phyloP scores from a whole-genome alignment of 1,140 invertebrate genomes.

The Scaptomyza montana region DNA sequence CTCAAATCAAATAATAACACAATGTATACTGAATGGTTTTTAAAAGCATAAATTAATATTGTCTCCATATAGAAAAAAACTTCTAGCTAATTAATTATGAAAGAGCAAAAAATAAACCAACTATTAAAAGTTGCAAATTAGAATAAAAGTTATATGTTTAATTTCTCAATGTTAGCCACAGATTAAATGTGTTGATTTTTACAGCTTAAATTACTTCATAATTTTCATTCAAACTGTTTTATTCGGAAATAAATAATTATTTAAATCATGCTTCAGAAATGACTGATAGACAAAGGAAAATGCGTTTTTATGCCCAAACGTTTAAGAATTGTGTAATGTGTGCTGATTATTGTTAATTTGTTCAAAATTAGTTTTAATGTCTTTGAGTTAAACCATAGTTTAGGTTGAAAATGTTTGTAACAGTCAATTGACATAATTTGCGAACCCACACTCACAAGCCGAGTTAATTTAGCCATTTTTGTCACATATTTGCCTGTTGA shows the following conservation, averaged over 20 bases:
- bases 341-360: too few species aligned
- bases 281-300: conserved; percentile 53
- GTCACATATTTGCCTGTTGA: too few species aligned
- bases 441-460: too few species aligned
- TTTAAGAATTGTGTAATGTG: neutral
- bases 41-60: neutral
- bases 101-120: neutral
- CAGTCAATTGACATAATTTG: too few species aligned
- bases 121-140: neutral
- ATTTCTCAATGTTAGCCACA: too few species aligned
- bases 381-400: too few species aligned
- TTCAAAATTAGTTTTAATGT: too few species aligned
- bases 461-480: too few species aligned
- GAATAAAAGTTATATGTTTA: neutral
- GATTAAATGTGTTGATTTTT: neutral
- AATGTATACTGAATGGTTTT: neutral
- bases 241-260: conserved; percentile 41
- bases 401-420: too few species aligned
- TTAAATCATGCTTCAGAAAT: conserved; percentile 51
- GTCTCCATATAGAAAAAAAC: neutral
- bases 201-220: neutral
- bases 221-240: neutral
- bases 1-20: conserved; percentile 14
- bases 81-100: conserved; percentile 29
- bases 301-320: conserved; percentile 3